Evolutionary conservation across 2,888 invertebrate species (phyloP).

Genomic region (Sarcophaga caerulescens): DNA sequence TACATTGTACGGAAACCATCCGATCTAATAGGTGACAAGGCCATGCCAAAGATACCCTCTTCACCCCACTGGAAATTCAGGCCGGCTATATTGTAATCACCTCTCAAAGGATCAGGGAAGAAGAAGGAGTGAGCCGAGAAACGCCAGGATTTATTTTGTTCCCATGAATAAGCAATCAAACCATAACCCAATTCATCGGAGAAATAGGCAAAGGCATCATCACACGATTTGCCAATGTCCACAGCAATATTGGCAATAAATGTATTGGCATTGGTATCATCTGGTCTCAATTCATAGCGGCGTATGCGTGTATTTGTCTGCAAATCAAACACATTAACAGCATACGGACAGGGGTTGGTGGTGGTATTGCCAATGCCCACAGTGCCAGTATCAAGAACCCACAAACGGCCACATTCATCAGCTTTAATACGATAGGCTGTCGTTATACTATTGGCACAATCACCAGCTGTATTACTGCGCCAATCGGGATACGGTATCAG

Average conservation of each 20-base stretch:
- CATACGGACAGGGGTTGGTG: slow-evolving; percentile 90
- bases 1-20: slow-evolving; percentile 88
- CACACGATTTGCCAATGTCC: slow-evolving; percentile 88
- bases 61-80: slow-evolving; percentile 93
- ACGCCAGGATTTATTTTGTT: slow-evolving; percentile 89
- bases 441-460: slow-evolving; percentile 88
- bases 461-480: slow-evolving; percentile 88
- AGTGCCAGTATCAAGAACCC: slow-evolving; percentile 92
- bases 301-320: slow-evolving; percentile 87
- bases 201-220: slow-evolving; percentile 90
- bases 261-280: slow-evolving; percentile 88
- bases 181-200: slow-evolving; percentile 92
- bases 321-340: slow-evolving; percentile 89
- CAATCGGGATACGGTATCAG: slow-evolving; percentile 90
- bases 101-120: slow-evolving; percentile 90
- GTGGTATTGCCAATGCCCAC: slow-evolving; percentile 90
- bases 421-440: slow-evolving; percentile 91
- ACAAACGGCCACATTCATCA: slow-evolving; percentile 89
- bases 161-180: slow-evolving; percentile 89
- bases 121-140: slow-evolving; percentile 89
- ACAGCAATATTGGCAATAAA: slow-evolving; percentile 94
- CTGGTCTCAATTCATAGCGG: slow-evolving; percentile 86
- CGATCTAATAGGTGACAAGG: slow-evolving; percentile 85
- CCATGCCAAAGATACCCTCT: slow-evolving; percentile 91
- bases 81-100: slow-evolving; percentile 90